Percentiles rank a stretch among this genome's conserved stretches.
These are phyloP conservation scores for Eurypyga helias DNA, from an alignment of 2,113 vertebrate genomes.

Conservation along the genomic window DNA sequence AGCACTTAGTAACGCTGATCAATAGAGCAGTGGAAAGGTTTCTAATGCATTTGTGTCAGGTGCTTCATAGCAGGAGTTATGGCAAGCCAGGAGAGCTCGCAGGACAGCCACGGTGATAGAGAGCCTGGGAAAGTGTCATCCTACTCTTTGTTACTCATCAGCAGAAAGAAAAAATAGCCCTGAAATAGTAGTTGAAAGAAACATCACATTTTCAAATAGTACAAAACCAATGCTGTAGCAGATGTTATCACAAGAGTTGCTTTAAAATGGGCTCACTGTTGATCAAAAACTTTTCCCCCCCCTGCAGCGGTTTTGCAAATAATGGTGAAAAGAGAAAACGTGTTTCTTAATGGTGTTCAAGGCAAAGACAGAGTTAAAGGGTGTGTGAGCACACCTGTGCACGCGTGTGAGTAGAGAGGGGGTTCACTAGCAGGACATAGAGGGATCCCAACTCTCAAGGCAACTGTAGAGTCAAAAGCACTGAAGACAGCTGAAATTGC, in stretches of 20 bases:
- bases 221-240: background rate
- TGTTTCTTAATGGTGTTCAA: background rate
- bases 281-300: background rate
- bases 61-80: background rate
- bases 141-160: background rate
- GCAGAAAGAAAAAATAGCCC: background rate
- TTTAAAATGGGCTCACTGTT: background rate
- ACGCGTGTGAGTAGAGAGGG: background rate
- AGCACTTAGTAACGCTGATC: slow-evolving; percentile 1
- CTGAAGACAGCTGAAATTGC: slow-evolving; percentile 11
- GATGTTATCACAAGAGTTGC: background rate
- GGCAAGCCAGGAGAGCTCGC: background rate
- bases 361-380: background rate
- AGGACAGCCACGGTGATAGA: background rate
- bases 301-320: background rate
- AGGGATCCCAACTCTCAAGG: background rate
- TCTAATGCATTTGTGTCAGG: background rate
- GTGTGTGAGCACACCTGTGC: fast-evolving
- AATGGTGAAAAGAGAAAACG: background rate
- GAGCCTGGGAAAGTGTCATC: background rate
- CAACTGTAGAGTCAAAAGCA: background rate
- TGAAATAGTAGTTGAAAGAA: background rate
- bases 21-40: background rate
- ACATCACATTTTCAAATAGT: background rate
- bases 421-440: background rate